A percentile compares a stretch with the other conserved stretches of the same genome.
phyloP scores from a whole-genome alignment of 1,140 invertebrate species.

The Psilanteris sp. region DNA sequence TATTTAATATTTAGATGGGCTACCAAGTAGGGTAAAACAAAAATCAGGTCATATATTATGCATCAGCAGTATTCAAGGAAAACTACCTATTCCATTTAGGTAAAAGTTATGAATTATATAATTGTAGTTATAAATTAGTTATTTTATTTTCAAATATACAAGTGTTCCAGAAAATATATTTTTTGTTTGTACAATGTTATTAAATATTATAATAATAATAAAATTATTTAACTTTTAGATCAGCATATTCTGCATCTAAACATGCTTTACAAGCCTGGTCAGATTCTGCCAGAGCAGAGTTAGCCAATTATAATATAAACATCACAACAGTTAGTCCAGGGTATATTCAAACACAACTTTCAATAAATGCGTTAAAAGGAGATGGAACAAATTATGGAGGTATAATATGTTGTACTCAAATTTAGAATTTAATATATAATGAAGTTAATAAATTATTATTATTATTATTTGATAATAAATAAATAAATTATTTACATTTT shows the following conservation, averaged over 20 bases:
- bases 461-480: too few species aligned
- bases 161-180: too few species aligned
- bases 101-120: constrained; percentile 62
- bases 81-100: constrained; percentile 92
- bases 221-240: constrained; percentile 77
- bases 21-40: too few species aligned
- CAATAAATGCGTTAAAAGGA: constrained; percentile 91
- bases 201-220: not conserved
- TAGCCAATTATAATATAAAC: constrained; percentile 86
- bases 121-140: too few species aligned
- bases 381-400: constrained; percentile 89
- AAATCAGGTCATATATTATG: constrained; percentile 91
- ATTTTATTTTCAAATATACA: too few species aligned
- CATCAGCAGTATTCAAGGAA: constrained; percentile 96
- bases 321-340: constrained; percentile 92
- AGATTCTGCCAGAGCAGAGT: constrained; percentile 90
- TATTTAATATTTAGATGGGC: too few species aligned
- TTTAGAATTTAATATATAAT: too few species aligned
- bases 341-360: constrained; percentile 93
- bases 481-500: too few species aligned
- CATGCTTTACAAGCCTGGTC: constrained; percentile 95
- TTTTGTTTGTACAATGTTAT: not conserved
- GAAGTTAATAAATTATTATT: too few species aligned
- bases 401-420: too few species aligned
- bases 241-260: constrained; percentile 95